A percentile compares a stretch with the other conserved stretches of the same genome.
Conservation (phyloP, 92 coral and sea anemone species). For the Paramuricea clavata region DNA sequence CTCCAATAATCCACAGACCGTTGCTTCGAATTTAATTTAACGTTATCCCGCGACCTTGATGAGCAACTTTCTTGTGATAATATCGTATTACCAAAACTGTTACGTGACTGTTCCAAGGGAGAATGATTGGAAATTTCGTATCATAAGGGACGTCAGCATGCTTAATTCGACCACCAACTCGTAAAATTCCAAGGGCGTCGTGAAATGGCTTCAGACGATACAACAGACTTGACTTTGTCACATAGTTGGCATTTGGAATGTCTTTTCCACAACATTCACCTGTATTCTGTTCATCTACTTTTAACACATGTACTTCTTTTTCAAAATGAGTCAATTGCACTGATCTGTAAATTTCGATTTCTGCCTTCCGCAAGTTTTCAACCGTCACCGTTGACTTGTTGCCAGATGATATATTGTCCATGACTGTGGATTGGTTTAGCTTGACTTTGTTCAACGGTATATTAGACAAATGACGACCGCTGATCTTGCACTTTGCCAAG, state of each 20-base stretch:
- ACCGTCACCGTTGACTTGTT: neutral
- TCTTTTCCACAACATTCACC: neutral
- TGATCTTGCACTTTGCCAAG: too few relatives aligned
- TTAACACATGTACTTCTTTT: neutral
- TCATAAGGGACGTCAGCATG: neutral
- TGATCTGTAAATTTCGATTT: neutral
- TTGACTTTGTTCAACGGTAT: neutral
- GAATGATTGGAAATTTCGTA: neutral
- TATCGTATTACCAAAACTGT: neutral
- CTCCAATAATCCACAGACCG: neutral
- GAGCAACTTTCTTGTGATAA: neutral
- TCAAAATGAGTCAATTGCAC: neutral
- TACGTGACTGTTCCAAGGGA: neutral
- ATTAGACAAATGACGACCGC: too few relatives aligned
- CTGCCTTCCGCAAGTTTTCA: neutral
- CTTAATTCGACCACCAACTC: conserved; percentile 19
- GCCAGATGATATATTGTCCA: neutral
- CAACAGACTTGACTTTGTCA: neutral
- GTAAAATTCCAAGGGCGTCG: neutral
- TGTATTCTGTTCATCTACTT: neutral
- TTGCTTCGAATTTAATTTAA: neutral
- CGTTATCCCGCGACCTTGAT: conserved; percentile 5
- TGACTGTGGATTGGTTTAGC: neutral
- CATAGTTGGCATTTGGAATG: neutral
- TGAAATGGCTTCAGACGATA: neutral